Evolutionary conservation across 2,113 vertebrate species (phyloP), one percentile per base, ranked within the genome.

Genomic region (Stegastes partitus): DNA sequence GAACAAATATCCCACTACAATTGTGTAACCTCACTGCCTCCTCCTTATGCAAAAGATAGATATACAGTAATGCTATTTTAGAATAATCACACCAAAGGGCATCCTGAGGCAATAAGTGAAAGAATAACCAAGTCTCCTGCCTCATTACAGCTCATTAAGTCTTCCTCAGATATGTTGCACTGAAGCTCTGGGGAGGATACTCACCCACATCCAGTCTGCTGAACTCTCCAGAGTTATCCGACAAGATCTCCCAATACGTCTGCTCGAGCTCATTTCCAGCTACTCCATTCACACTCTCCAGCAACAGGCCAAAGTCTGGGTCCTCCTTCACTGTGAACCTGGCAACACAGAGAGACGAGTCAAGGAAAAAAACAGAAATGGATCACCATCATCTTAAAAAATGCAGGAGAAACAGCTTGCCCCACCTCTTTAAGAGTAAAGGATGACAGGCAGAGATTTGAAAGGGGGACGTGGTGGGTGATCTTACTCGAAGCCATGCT

Each of bases 231-330:
- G 71, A 79, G 79, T 51, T 47, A 12, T 91, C 87, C 1, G 90
- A 84, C 57, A 93, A 82, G 73, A 94, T 75, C 88, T 94, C 87
- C 93, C 93, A 93, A 91, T 91, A 91, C 1, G 85, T 91, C 21
- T 89, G 82, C 21, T 92, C 66, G 0, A 3, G 23, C 8, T 83
- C 70, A 12, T 45, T 83, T 65, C 83, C 89, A 81, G 90, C 77
- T n/a, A 92, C 71, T 63, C 90, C 93, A n/a, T 94, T 95, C 67
- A 94, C 91, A 68, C 91, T 93, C 79, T 92, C 83, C 65, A 94
- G 79, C 23, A 82, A 84, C 50, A 67, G 64, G 28, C 93, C 92
- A 44, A 81, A 92, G 78, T 91, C 56, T 47, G 81, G 66, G 68
- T 94, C 58, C 53, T 88, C 85, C 25, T 21, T 87, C 79, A 91